These are phyloP conservation scores for Cricetomys ansorgei DNA, from an alignment of 2,113 vertebrate genomes.

Conservation along the genomic window DNA sequence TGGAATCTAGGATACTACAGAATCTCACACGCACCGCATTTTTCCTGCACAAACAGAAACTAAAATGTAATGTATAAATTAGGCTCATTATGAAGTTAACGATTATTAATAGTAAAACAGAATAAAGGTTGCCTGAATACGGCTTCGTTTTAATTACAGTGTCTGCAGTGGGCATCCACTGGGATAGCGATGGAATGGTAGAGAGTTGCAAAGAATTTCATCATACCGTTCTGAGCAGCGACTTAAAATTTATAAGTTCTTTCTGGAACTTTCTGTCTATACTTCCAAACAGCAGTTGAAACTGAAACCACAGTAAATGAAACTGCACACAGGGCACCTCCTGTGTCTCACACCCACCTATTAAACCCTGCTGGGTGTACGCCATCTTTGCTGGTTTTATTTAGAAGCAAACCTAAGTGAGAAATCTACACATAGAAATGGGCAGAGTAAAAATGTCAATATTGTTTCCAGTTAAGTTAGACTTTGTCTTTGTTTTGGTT, in stretches of 20 bases:
- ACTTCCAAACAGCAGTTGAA: background rate
- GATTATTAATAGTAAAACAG: background rate
- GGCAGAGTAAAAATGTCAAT: background rate
- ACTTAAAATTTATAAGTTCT: background rate
- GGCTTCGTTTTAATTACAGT: background rate
- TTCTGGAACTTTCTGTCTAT: background rate
- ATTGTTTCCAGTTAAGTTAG: background rate
- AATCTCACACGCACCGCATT: background rate
- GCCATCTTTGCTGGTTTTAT: conserved; percentile 2
- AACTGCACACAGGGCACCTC: no score
- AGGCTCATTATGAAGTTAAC: background rate
- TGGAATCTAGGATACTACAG: background rate
- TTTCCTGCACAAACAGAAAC: background rate
- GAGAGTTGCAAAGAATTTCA: background rate
- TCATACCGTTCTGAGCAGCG: background rate
- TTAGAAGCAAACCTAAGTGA: conserved; percentile 45
- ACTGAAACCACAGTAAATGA: background rate
- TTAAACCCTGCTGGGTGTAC: background rate
- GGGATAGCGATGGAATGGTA: background rate
- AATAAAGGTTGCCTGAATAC: background rate
- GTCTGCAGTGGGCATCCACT: background rate
- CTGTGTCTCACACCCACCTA: background rate
- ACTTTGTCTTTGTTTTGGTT: background rate
- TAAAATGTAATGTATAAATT: background rate
- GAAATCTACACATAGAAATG: background rate